Percentiles rank a stretch among this genome's conserved stretches.
phyloP scores from a whole-genome alignment of 2,888 invertebrate species.

The Clivina fossor region DNA sequence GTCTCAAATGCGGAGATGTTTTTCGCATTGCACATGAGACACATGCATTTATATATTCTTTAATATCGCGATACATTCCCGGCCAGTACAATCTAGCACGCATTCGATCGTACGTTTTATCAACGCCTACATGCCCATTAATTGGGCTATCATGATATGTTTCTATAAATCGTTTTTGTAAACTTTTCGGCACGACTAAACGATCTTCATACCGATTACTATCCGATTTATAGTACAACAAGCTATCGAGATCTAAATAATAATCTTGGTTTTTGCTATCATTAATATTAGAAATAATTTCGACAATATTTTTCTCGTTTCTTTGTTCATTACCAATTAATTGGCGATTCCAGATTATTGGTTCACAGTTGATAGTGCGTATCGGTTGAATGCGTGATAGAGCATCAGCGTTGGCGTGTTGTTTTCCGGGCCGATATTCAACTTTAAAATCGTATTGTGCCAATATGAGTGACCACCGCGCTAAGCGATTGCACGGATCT shows the following conservation, averaged over 20 bases:
- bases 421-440: slow-evolving; percentile 32
- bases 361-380: slow-evolving; percentile 1
- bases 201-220: background rate
- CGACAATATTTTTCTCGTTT: background rate
- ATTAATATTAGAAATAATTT: background rate
- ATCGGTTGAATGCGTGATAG: slow-evolving; percentile 25
- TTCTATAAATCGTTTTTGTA: background rate
- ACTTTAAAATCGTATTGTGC: slow-evolving; percentile 35
- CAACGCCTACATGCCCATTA: background rate
- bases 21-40: slow-evolving; percentile 3
- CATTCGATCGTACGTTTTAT: slow-evolving; percentile 1
- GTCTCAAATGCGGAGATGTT: slow-evolving; percentile 1
- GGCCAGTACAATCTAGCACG: slow-evolving; percentile 1
- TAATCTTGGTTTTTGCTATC: background rate
- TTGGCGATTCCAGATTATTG: slow-evolving; percentile 9
- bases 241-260: slow-evolving; percentile 4
- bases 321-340: background rate
- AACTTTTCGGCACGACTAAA: slow-evolving; percentile 1
- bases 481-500: slow-evolving; percentile 32
- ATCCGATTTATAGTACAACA: background rate
- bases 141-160: slow-evolving; percentile 9
- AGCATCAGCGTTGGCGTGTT: slow-evolving; percentile 35
- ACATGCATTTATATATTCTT: background rate
- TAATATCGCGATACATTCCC: background rate
- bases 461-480: slow-evolving; percentile 35